phyloP scores from a whole-genome alignment of 2,888 invertebrate species.

The Pterobdella sp. region DNA sequence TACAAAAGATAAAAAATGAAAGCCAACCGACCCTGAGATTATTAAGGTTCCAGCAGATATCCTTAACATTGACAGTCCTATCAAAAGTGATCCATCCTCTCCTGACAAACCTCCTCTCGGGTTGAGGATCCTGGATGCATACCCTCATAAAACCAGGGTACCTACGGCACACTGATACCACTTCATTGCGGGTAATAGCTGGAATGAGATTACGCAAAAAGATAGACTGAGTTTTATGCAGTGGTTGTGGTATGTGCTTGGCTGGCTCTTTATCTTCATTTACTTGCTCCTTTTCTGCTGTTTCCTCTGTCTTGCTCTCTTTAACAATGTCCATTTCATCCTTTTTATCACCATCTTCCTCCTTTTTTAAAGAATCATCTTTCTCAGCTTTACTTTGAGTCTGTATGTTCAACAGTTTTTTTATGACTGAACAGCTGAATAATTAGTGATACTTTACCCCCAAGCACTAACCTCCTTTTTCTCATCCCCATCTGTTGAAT shows the following conservation, averaged over 20 bases:
- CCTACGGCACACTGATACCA: slow-evolving; percentile 71
- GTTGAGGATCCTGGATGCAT: slow-evolving; percentile 90
- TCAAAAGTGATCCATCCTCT: slow-evolving; percentile 97
- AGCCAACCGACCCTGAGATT: slow-evolving; percentile 68
- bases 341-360: slow-evolving; percentile 37
- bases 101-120: slow-evolving; percentile 89
- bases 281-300: not conserved
- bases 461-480: slow-evolving; percentile 10
- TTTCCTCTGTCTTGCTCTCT: not conserved
- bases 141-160: slow-evolving; percentile 82
- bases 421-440: too few species aligned
- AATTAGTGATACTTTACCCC: too few species aligned
- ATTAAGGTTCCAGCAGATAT: slow-evolving; percentile 97
- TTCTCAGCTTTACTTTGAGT: not conserved
- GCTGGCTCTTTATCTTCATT: not conserved
- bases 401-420: too few species aligned
- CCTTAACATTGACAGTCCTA: slow-evolving; percentile 92
- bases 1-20: not conserved
- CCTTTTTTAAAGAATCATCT: slow-evolving; percentile 19
- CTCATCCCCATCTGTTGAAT: slow-evolving; percentile 30
- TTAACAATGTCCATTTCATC: slow-evolving; percentile 13
- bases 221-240: slow-evolving; percentile 93
- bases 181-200: slow-evolving; percentile 88
- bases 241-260: slow-evolving; percentile 52
- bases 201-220: slow-evolving; percentile 92